Evolutionary conservation across 2,113 vertebrate species (phyloP), one percentile per base, ranked within the genome.

Genomic region (Nothoprocta perdicaria): DNA sequence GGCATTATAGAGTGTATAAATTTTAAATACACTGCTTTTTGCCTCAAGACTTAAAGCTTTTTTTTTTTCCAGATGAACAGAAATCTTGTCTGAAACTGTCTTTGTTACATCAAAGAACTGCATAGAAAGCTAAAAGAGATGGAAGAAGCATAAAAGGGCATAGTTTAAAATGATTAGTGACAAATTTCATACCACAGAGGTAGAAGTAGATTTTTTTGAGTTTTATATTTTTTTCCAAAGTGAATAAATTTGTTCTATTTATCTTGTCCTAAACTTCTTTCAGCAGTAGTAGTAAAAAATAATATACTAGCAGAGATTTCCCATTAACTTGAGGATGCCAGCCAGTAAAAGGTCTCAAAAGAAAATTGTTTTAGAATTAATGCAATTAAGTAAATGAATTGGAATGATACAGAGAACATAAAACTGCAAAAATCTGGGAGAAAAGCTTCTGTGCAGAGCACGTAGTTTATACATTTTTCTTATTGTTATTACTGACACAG

Each of bases 121-220:
- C 98, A 98, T 55, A 93, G 97, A 97, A 98, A 98, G 98, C 98
- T 96, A 93, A 97, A 97, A 98, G 98, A 98, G 98, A 98, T 98
- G 98, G 98, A 97, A 97, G 98, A 97, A 98, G 98, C 98, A 98
- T 99, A 98, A 99, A 99, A 99, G 98, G 98, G 99, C 98, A 99
- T 99, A 99, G 98, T 99, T 99, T 99, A 99, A 99, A 99, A 99
- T 98, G 98, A 99, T 99, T 99, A 99, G 98, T 99, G 99, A 99
- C 98, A 99, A 98, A 98, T 98, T 98, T 98, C 98, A 99, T 99
- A 98, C 98, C 92, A 91, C 97, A 96, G 97, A 98, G 97, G 96
- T 98, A 96, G 98, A 97, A 98, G 97, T 95, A 97, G 97, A 97
- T 97, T 97, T 97, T 97, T 97, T 96, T 96, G 89, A 97, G 94